phyloP scores from a whole-genome alignment of 2,113 vertebrate species.

The Lynx canadensis region DNA sequence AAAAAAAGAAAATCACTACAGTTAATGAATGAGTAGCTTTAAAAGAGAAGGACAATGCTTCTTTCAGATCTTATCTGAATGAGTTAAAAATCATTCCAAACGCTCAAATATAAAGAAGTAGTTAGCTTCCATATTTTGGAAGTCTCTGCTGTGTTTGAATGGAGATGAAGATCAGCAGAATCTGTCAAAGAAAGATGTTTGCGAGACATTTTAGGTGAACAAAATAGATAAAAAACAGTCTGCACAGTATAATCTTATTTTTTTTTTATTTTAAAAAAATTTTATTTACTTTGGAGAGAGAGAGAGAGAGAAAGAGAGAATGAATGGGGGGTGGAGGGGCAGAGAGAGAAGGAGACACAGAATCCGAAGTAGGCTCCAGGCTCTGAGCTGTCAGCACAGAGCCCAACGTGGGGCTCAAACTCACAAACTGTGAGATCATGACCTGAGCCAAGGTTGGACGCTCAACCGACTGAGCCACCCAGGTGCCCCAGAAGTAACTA shows the following conservation, averaged over 20 bases:
- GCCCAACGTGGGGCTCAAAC: too few relatives aligned
- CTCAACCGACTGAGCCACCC: too few relatives aligned
- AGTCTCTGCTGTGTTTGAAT: neutral
- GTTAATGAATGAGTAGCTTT: neutral
- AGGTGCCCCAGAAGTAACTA: neutral
- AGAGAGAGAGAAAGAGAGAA: too few relatives aligned
- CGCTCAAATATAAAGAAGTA: neutral
- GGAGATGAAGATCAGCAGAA: neutral
- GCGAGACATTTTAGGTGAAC: conserved; percentile 3
- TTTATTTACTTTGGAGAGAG: too few relatives aligned
- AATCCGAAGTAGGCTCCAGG: too few relatives aligned
- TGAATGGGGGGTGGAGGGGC: too few relatives aligned
- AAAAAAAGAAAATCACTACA: neutral
- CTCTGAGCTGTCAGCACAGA: too few relatives aligned
- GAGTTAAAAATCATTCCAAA: neutral
- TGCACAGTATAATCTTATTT: neutral
- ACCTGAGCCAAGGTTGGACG: too few relatives aligned
- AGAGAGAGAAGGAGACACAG: too few relatives aligned
- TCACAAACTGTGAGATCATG: too few relatives aligned
- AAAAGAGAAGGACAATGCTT: neutral
- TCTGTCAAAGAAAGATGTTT: neutral
- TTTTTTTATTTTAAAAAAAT: neutral
- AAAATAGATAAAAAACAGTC: neutral
- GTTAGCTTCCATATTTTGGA: neutral
- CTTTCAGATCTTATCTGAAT: neutral